Evolutionary conservation across 2,797 vertebrate genomes (phyloP), one percentile per base, ranked within the genome.

Genomic region (Coregonus sp.): DNA sequence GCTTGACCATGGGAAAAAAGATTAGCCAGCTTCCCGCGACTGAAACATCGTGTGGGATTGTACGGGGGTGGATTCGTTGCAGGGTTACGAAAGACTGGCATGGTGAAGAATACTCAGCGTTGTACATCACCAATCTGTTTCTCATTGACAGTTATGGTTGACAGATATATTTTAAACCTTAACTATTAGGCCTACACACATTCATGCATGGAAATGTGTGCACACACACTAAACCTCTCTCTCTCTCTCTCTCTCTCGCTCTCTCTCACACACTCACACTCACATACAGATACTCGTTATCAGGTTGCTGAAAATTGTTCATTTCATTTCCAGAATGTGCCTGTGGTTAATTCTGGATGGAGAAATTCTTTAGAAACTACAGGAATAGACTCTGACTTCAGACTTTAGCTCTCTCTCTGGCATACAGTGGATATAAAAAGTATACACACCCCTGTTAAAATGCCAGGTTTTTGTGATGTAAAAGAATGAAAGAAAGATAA

Each of bases 1-100:
- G 92, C 87, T 87, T 90, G 91, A 93, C 90, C 92, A 92, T 87
- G 87, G 92, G 91, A 88, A 92, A 91, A 91, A 78, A 92, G 92
- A 94, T 95, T 92, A 93, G 84, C 80, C 86, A 72, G 84, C 89
- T 91, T 89, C 88, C 89, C 77, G 83, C 78, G 84, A 87, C 86
- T 86, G 82, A 87, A 89, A 87, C 86, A 37, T 56, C 7, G 85
- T 86, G 87, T 84, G 85, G 82, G 84, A 86, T 89, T 80, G 80
- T 73, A 80, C 74, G 86, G 85, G 86, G 90, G 87, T 77, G 89
- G 86, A 86, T 84, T 73, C 50, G n/a, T 16, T 70, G 47, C 75
- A 78, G 73, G 85, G 79, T 85, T 86, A 75, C 75, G 70, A 82
- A 85, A 88, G 73, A 82, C 78, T 69, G 1, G 68, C 33, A 67